Evolutionary conservation across 2,888 invertebrate species (phyloP).

Genomic region (Parnassius apollo): DNA sequence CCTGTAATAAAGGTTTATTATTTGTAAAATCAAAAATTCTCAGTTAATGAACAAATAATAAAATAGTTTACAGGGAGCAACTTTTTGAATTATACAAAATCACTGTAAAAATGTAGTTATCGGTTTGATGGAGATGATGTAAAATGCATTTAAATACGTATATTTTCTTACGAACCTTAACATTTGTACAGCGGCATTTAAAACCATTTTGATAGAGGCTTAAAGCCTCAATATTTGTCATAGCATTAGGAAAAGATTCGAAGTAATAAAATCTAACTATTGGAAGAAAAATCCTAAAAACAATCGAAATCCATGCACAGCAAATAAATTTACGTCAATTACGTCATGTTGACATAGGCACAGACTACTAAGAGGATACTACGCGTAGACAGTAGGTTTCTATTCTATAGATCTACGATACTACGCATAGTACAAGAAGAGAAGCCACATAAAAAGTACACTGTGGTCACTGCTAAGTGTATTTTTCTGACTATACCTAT

Average conservation of each 20-base stretch:
- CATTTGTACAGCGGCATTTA: slow-evolving; percentile 88
- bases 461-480: no score
- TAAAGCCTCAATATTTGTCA: slow-evolving; percentile 74
- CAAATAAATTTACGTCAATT: slow-evolving; percentile 33
- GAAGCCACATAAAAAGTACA: no score
- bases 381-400: no score
- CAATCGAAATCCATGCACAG: slow-evolving; percentile 61
- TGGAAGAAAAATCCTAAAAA: slow-evolving; percentile 65
- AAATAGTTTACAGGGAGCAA: neutral
- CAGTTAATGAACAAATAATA: neutral
- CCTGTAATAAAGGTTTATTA: slow-evolving; percentile 53
- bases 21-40: neutral
- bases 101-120: slow-evolving; percentile 18
- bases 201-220: slow-evolving; percentile 84
- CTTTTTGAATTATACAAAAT: neutral
- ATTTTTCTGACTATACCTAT: no score
- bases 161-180: slow-evolving; percentile 79
- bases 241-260: slow-evolving; percentile 62
- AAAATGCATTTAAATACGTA: slow-evolving; percentile 11
- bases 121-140: slow-evolving; percentile 10
- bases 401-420: no score
- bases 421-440: no score
- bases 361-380: no score
- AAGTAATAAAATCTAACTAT: slow-evolving; percentile 44
- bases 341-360: slow-evolving; percentile 33